Percentiles rank a stretch among this genome's conserved stretches.
These are phyloP conservation scores for Narcine bancroftii DNA, from an alignment of 2,113 vertebrate species.

Conservation along the genomic window DNA sequence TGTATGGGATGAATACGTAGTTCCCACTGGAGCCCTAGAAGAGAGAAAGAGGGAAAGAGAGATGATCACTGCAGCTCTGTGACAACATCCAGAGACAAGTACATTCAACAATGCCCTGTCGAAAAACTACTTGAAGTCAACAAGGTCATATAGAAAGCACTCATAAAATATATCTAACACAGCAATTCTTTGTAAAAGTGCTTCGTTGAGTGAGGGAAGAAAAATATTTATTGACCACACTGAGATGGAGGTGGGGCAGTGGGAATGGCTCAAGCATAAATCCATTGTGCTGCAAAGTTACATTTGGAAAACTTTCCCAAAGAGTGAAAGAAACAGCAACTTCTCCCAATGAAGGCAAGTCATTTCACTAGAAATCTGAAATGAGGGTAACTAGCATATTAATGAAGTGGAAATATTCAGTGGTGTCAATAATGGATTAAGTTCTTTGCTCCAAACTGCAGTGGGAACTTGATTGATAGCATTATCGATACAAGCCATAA, in stretches of 20 bases:
- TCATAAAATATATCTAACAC: background rate
- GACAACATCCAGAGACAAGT: background rate
- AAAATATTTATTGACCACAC: no score
- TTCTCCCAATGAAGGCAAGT: no score
- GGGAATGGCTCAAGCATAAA: no score
- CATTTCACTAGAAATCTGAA: no score
- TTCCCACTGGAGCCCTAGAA: slow-evolving; percentile 68
- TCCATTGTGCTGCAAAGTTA: no score
- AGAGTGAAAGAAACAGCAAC: no score
- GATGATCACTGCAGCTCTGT: background rate
- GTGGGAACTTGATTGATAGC: background rate
- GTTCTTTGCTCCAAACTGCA: background rate
- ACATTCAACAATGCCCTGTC: background rate
- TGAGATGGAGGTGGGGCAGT: no score
- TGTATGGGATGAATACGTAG: slow-evolving; percentile 78
- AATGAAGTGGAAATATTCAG: no score
- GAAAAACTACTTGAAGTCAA: background rate
- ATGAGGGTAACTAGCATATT: no score
- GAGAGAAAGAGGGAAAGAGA: background rate
- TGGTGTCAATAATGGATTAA: background rate
- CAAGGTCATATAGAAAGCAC: background rate
- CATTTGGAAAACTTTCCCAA: no score
- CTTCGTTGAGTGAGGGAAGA: background rate
- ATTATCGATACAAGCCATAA: background rate
- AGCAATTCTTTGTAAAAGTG: background rate